phyloP scores from a whole-genome alignment of 1,140 invertebrate genomes.

The Listronotus oregonensis region DNA sequence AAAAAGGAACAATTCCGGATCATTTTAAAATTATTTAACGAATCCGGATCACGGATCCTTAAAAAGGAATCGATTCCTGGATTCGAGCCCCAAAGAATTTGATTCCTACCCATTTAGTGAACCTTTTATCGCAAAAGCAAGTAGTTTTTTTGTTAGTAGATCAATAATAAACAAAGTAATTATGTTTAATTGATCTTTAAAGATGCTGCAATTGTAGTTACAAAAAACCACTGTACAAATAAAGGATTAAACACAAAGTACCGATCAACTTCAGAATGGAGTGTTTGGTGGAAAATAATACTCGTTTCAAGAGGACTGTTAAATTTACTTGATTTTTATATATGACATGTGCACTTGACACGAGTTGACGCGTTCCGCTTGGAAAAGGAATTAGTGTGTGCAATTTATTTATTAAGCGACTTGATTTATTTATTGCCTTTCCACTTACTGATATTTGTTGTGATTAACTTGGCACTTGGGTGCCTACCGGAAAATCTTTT shows the following conservation, averaged over 20 bases:
- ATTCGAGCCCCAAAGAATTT: no score
- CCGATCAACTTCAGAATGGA: constrained; percentile 31
- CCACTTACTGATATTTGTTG: constrained; percentile 1
- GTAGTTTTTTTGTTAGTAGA: no score
- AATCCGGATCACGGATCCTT: no score
- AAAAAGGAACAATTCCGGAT: no score
- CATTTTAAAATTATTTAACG: no score
- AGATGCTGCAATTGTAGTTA: not conserved
- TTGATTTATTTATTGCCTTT: constrained; percentile 14
- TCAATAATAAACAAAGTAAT: no score
- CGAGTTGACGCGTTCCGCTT: constrained; percentile 14
- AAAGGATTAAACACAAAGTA: constrained; percentile 14
- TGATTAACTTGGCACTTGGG: constrained; percentile 2
- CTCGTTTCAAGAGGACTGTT: constrained; percentile 29
- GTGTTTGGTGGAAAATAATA: constrained; percentile 21
- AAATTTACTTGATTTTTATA: constrained; percentile 9
- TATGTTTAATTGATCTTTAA: no score
- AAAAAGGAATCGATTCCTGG: no score
- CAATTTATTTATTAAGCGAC: constrained; percentile 7
- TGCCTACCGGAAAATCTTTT: no score
- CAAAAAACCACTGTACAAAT: constrained; percentile 5
- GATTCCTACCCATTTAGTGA: no score
- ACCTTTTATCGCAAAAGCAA: no score
- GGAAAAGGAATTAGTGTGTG: constrained; percentile 1
- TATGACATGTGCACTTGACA: constrained; percentile 21